phyloP scores from a whole-genome alignment of 2,113 vertebrate species.

The Siphamia tubifer region DNA sequence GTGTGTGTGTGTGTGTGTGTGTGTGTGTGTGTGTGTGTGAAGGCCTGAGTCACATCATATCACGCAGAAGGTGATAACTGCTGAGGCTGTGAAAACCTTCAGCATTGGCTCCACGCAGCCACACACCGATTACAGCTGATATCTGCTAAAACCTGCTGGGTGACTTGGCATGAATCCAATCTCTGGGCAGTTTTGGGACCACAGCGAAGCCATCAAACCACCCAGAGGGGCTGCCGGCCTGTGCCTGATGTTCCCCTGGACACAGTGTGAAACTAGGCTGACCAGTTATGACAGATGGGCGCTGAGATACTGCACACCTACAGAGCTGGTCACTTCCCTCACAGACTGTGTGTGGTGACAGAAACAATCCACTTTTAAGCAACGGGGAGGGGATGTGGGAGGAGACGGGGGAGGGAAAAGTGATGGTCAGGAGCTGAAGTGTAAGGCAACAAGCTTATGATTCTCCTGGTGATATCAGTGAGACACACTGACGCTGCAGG shows the following conservation, averaged over 20 bases:
- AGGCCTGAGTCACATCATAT: conserved; percentile 12
- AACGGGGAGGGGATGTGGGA: not conserved
- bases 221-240: conserved; percentile 14
- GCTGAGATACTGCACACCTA: conserved; percentile 44
- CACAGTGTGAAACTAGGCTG: conserved; percentile 21
- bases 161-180: conserved; percentile 55
- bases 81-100: conserved; percentile 36
- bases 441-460: conserved; percentile 33
- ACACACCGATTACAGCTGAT: conserved; percentile 51
- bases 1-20: not conserved
- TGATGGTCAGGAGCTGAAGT: conserved; percentile 31
- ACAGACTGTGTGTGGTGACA: conserved; percentile 37
- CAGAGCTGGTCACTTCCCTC: conserved; percentile 24
- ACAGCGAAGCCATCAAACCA: conserved; percentile 30
- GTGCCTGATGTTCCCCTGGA: conserved; percentile 44
- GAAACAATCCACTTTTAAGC: conserved; percentile 47
- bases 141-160: conserved; percentile 54
- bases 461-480: conserved; percentile 34
- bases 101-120: conserved; percentile 1
- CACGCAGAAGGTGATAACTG: conserved; percentile 20
- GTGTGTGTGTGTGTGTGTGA: not conserved
- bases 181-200: conserved; percentile 33
- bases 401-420: conserved; percentile 12
- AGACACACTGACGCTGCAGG: not conserved
- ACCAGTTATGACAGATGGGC: conserved; percentile 61